Base-by-base conservation (phyloP, 2,888 invertebrate species). In the Iselma pallidipennis region DNA sequence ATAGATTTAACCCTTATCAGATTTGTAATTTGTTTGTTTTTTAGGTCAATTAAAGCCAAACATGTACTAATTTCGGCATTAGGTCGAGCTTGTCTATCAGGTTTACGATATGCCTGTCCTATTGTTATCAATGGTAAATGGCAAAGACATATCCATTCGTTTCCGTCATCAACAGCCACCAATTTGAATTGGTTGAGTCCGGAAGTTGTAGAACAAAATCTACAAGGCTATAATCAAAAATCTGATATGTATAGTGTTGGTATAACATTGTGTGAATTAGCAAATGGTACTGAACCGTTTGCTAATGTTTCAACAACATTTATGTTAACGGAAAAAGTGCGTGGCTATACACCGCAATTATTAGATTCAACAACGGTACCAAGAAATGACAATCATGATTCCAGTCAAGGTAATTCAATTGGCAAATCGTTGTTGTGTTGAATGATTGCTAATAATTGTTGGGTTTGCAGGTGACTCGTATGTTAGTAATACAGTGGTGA, bases 221-320 rank as follows among this genome's bases (percentile, higher is more conserved):
- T 81, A 57, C 74, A 76, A 73, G 96, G 97, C 2, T 97, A 96
- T 79, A 91, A 92, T 75, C 91, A 91, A 76, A 92, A 92, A 71
- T 93, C 95, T 0, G 97, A 97, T 81, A 89, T 96, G 12, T 97
- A 97, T 79, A 96, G 96, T 62, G 76, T 96, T 45, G 97, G 97
- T 21, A 92, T 96, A 66, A 86, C 93, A 4, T 87, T 91, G 50
- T 96, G 95, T 79, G 95, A 95, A 82, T 82, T 95, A 61, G 94
- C 91, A 45, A 96, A 96, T 82, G 96, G 96, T 0, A 87, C 91
- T 29, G 92, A 93, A 67, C 96, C 96, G 0, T 96, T 94, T 82
- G 87, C 89, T 0, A 94, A 92, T 71, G 90, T 94, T 75, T 87
- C 92, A 5, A 89, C 89, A n/a, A 94, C 96, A 1, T 85, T 95